Evolutionary conservation across 2,797 vertebrate species (phyloP).

Genomic region (Aeoliscus strigatus): DNA sequence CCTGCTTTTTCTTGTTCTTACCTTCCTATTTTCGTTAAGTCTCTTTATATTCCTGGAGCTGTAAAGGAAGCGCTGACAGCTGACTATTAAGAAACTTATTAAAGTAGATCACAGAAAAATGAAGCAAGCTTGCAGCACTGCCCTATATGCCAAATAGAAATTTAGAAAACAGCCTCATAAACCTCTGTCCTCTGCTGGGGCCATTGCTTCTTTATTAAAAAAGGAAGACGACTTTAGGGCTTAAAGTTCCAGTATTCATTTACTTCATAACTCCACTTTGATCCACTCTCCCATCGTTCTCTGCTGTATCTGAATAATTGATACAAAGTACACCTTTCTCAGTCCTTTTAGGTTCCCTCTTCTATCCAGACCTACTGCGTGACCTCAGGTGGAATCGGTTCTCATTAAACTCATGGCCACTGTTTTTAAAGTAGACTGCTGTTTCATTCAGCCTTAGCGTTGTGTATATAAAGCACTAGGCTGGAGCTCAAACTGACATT

Average conservation of each 20-base stretch:
- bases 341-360: conserved; percentile 1
- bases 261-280: conserved; percentile 45
- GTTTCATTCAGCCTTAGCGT: conserved; percentile 14
- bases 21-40: conserved; percentile 52
- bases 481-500: conserved; percentile 41
- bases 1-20: conserved; percentile 26
- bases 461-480: conserved; percentile 14
- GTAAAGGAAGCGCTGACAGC: conserved; percentile 54
- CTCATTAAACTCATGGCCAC: conserved; percentile 9
- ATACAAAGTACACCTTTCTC: conserved; percentile 26
- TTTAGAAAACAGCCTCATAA: conserved; percentile 67
- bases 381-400: conserved; percentile 7
- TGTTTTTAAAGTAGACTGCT: conserved; percentile 21
- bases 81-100: conserved; percentile 67
- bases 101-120: conserved; percentile 69
- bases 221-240: conserved; percentile 49
- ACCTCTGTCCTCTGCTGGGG: conserved; percentile 51
- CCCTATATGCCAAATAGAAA: conserved; percentile 52
- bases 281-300: conserved; percentile 37
- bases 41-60: conserved; percentile 50
- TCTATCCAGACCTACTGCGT: conserved; percentile 1
- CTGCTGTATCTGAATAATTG: conserved; percentile 30
- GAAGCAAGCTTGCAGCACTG: conserved; percentile 47
- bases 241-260: conserved; percentile 44
- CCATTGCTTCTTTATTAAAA: conserved; percentile 57